A percentile compares a stretch with the other conserved stretches of the same genome.
phyloP scores from a whole-genome alignment of 2,888 invertebrate genomes.

The Portevinia maculata region DNA sequence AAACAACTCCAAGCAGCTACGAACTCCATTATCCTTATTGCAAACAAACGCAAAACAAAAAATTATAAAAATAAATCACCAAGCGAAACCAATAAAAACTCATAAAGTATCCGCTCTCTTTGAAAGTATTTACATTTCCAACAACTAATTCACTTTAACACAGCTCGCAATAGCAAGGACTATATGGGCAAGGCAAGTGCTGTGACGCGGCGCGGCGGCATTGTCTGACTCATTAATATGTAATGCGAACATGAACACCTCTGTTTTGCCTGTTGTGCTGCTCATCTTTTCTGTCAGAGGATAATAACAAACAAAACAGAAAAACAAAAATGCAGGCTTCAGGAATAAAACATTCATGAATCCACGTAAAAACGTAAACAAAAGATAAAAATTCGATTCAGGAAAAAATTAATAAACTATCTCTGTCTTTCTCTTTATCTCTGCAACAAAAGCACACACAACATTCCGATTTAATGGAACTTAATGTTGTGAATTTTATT shows the following conservation, averaged over 20 bases:
- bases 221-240: conserved; percentile 70
- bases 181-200: not conserved
- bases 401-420: conserved; percentile 58
- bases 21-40: conserved; percentile 61
- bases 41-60: not conserved
- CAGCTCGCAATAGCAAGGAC: conserved; percentile 27
- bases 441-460: not conserved
- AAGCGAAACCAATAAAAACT: conserved; percentile 42
- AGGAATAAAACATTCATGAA: conserved; percentile 51
- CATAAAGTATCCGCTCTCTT: conserved; percentile 56
- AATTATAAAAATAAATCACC: conserved; percentile 5
- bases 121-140: conserved; percentile 59
- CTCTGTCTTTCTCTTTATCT: not conserved
- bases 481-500: conserved; percentile 45
- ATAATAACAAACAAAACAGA: not conserved
- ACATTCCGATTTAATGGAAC: conserved; percentile 37
- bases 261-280: conserved; percentile 27
- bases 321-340: conserved; percentile 22
- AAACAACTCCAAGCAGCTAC: conserved; percentile 37
- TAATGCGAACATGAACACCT: conserved; percentile 50
- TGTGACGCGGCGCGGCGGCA: not conserved
- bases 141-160: conserved; percentile 71
- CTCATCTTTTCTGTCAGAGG: conserved; percentile 27
- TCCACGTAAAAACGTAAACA: conserved; percentile 58
- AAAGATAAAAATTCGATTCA: conserved; percentile 64